Evolutionary conservation across 2,888 invertebrate species (phyloP), one percentile per base, ranked within the genome.

Genomic region (Nomada lathburiana): DNA sequence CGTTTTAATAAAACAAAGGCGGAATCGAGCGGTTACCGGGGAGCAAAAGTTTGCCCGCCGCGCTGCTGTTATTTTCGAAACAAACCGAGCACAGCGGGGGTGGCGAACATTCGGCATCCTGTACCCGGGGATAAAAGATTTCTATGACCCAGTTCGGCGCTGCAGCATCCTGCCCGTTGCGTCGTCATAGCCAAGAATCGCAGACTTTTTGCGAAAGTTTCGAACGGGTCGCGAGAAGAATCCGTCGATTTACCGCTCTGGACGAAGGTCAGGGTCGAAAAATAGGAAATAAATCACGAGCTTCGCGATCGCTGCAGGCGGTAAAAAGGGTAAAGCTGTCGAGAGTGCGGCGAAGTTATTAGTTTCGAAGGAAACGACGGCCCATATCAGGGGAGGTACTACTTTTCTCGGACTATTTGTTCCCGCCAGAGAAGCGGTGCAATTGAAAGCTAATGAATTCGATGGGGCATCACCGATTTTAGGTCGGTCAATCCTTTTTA

Each of bases 201-300:
- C 11, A 20, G 81, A 85, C 68, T 83, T 85, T 80, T 85, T 77
- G 63, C 80, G 11, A 55, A 83, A 81, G 16, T 74, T 82, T 69
- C 64, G 16, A 55, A 13, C 29, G n/a, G 36, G 16, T 53, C 57
- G 11, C 9, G 42, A 50, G 59, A 68, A 78, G 59, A 55, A 82
- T 82, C 50, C 23, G n/a, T 18, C 47, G 67, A 77, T 74, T 67
- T 68, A 57, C 52, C 13, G 52, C 23, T 4, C 11, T 7, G 44
- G 3, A 7, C 64, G 77, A 86, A 86, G 86, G 86, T 86, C 86
- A 86, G 63, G 86, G 86, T 57, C 80, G 86, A 78, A 69, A 85
- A 78, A 76, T 76, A 78, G 55, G 68, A 53, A 63, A 72, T 82
- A 84, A 86, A 84, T 80, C 73, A 9, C 10, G 36, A 16, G 5